phyloP scores from a whole-genome alignment of 1,140 invertebrate species.

The Leptopilina clavipes region DNA sequence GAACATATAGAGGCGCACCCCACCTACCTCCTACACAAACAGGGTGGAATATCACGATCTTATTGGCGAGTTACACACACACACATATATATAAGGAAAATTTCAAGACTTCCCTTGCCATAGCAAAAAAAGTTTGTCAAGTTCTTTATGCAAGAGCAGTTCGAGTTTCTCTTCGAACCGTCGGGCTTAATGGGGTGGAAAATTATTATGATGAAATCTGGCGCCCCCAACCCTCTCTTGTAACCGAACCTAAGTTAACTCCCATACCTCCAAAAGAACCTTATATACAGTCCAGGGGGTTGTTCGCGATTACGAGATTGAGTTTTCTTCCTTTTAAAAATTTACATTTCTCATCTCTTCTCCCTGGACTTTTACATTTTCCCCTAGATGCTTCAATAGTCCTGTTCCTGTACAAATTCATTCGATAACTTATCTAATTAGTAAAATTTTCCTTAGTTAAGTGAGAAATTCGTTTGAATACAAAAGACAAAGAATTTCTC shows the following conservation, averaged over 20 bases:
- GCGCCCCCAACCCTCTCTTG: slow-evolving; percentile 52
- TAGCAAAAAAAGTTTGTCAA: slow-evolving; percentile 62
- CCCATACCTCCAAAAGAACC: slow-evolving; percentile 36
- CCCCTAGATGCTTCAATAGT: neutral
- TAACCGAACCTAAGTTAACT: slow-evolving; percentile 61
- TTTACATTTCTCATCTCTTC: neutral
- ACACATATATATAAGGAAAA: slow-evolving; percentile 44
- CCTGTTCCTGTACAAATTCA: neutral
- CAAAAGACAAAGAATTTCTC: no score
- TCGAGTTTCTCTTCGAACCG: slow-evolving; percentile 53
- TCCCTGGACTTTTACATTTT: neutral
- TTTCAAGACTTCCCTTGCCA: slow-evolving; percentile 39
- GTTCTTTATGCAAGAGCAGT: slow-evolving; percentile 62
- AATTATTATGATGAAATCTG: slow-evolving; percentile 73
- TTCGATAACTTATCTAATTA: neutral
- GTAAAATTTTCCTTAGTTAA: neutral
- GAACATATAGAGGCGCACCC: slow-evolving; percentile 39
- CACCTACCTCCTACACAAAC: slow-evolving; percentile 36
- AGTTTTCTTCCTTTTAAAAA: slow-evolving; percentile 50
- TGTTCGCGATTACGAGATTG: slow-evolving; percentile 61
- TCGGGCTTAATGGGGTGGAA: slow-evolving; percentile 67
- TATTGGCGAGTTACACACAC: slow-evolving; percentile 23
- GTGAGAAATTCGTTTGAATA: no score
- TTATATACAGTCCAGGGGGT: slow-evolving; percentile 55
- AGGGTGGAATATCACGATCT: slow-evolving; percentile 40